Evolutionary conservation across 2,113 vertebrate genomes (phyloP).

Genomic region (Ahaetulla prasina): DNA sequence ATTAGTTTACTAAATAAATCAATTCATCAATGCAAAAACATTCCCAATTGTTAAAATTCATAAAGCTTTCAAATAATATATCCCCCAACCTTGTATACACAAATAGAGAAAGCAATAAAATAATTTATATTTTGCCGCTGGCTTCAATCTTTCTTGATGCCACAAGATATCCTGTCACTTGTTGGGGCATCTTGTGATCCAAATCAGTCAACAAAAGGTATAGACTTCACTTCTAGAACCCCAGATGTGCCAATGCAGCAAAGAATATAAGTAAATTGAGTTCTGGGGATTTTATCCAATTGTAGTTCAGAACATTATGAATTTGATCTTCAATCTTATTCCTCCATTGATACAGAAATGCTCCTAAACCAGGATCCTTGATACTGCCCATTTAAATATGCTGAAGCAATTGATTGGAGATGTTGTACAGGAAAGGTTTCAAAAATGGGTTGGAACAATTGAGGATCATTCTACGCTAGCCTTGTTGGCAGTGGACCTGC

Average conservation of each 20-base stretch:
- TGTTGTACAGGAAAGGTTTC: neutral
- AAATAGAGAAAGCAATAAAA: neutral
- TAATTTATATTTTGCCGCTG: neutral
- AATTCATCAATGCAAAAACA: neutral
- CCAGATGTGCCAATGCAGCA: neutral
- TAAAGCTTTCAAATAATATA: neutral
- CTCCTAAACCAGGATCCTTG: neutral
- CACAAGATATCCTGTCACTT: neutral
- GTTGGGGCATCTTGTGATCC: neutral
- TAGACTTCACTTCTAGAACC: neutral
- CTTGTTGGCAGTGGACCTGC: neutral
- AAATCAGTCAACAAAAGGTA: neutral
- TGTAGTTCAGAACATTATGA: neutral
- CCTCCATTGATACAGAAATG: neutral
- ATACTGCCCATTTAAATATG: neutral
- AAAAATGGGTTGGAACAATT: neutral
- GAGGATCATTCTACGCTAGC: neutral
- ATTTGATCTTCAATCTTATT: neutral
- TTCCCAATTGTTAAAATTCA: neutral
- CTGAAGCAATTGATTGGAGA: neutral
- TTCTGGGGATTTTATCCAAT: neutral
- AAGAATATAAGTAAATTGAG: neutral
- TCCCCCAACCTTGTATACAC: neutral
- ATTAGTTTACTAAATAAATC: neutral
- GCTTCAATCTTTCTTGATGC: neutral